A percentile compares a stretch with the other conserved stretches of the same genome.
phyloP scores from a whole-genome alignment of 2,797 vertebrate genomes.

The Denticeps clupeoides region DNA sequence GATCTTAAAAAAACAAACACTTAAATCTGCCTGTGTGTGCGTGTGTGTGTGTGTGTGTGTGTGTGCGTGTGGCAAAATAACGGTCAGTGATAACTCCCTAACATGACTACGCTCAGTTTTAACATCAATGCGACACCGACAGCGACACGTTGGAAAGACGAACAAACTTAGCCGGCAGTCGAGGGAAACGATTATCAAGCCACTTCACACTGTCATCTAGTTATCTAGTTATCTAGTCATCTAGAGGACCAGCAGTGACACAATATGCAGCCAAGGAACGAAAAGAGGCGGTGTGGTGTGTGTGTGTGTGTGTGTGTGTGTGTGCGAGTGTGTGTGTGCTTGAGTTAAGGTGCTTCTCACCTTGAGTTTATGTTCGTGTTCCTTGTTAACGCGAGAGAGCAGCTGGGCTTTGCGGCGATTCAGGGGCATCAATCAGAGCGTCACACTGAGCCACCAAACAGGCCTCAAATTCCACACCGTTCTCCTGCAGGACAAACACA shows the following conservation, averaged over 20 bases:
- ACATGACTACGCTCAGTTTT: too few relatives aligned
- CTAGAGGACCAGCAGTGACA: too few relatives aligned
- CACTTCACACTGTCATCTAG: too few relatives aligned
- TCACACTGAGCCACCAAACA: constrained; percentile 97
- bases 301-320: background rate
- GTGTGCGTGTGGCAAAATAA: background rate
- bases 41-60: background rate
- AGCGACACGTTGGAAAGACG: too few relatives aligned
- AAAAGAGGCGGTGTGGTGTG: constrained; percentile 36
- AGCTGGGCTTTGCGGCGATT: constrained; percentile 94
- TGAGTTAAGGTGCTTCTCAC: background rate
- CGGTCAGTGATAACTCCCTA: too few relatives aligned
- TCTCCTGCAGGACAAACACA: constrained; percentile 63
- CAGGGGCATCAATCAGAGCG: constrained; percentile 88
- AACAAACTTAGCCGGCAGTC: too few relatives aligned
- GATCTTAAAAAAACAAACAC: background rate
- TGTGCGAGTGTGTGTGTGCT: constrained; percentile 59
- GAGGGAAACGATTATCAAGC: too few relatives aligned
- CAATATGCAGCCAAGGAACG: too few relatives aligned
- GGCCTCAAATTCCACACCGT: constrained; percentile 94
- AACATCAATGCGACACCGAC: too few relatives aligned
- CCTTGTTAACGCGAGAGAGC: constrained; percentile 86
- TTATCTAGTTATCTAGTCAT: too few relatives aligned
- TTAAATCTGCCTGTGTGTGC: background rate
- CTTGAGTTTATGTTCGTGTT: constrained; percentile 60